Percentiles rank a stretch among this genome's conserved stretches.
Evolutionary conservation across 2,888 invertebrate genomes (phyloP).

Genomic region (Folsomia candida): DNA sequence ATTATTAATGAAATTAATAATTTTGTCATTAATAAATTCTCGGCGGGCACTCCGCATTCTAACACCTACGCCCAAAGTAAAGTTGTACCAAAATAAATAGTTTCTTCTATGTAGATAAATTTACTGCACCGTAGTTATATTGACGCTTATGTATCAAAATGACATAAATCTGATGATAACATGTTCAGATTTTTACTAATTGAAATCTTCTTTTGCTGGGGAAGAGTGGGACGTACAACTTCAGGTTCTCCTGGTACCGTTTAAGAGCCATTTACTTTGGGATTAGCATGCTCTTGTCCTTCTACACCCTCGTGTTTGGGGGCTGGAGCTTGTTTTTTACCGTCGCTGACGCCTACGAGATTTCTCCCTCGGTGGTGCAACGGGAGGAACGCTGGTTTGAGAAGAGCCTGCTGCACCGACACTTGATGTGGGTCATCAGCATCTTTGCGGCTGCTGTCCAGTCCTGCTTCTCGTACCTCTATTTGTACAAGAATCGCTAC

Average conservation of each 20-base stretch:
- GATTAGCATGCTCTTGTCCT: neutral
- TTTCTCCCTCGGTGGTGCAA: neutral
- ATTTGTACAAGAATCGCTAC: constrained; percentile 4
- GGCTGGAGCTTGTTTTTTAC: neutral
- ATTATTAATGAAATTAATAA: no score
- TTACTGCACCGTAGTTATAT: no score
- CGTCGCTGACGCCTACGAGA: neutral
- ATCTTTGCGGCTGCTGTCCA: neutral
- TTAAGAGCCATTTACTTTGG: neutral
- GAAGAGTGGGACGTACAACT: neutral
- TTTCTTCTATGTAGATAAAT: no score
- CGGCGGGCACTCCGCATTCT: no score
- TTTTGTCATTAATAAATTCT: no score
- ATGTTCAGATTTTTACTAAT: no score
- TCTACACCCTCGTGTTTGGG: neutral
- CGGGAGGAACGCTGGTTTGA: neutral
- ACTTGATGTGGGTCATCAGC: constrained; percentile 3
- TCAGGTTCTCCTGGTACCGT: neutral
- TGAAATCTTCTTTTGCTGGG: no score
- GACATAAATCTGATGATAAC: no score
- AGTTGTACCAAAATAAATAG: no score
- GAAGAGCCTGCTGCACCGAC: neutral
- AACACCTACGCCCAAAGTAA: no score
- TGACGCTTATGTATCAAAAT: no score
- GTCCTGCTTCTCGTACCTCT: neutral